phyloP scores from a whole-genome alignment of 2,888 invertebrate species.

The Gastrophysa polygoni region DNA sequence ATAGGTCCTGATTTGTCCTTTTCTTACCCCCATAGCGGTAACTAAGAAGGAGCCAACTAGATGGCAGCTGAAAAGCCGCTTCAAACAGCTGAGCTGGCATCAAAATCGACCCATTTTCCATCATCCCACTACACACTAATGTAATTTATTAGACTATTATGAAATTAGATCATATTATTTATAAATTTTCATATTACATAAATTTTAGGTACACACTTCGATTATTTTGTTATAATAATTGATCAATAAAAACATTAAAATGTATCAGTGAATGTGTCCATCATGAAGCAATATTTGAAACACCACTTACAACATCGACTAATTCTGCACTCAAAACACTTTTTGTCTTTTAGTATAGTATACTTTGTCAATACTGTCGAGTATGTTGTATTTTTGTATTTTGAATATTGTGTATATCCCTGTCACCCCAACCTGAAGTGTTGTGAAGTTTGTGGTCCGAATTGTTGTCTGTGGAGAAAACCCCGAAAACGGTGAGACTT shows the following conservation, averaged over 20 bases:
- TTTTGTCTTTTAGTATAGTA: no score
- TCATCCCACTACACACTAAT: constrained; percentile 50
- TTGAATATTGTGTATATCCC: constrained; percentile 40
- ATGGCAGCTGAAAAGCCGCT: constrained; percentile 45
- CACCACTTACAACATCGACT: constrained; percentile 33
- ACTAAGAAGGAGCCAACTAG: constrained; percentile 50
- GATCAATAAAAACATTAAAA: constrained; percentile 47
- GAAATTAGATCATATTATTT: constrained; percentile 48
- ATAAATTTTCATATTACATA: constrained; percentile 50
- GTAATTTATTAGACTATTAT: constrained; percentile 48
- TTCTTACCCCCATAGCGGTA: constrained; percentile 51
- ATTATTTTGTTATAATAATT: constrained; percentile 53
- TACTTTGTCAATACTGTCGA: no score
- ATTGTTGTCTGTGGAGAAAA: constrained; percentile 27
- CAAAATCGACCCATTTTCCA: constrained; percentile 39
- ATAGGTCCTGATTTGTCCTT: constrained; percentile 48
- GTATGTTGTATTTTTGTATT: constrained; percentile 39
- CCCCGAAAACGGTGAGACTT: constrained; percentile 52
- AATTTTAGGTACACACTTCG: constrained; percentile 42
- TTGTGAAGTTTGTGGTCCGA: constrained; percentile 20
- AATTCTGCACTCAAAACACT: no score
- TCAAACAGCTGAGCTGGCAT: constrained; percentile 45
- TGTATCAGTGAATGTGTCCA: constrained; percentile 33
- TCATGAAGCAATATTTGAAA: constrained; percentile 41
- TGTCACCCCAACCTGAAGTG: constrained; percentile 23